These are phyloP conservation scores for Hipposideros armiger DNA, from an alignment of 2,113 vertebrate genomes.

Conservation along the genomic window DNA sequence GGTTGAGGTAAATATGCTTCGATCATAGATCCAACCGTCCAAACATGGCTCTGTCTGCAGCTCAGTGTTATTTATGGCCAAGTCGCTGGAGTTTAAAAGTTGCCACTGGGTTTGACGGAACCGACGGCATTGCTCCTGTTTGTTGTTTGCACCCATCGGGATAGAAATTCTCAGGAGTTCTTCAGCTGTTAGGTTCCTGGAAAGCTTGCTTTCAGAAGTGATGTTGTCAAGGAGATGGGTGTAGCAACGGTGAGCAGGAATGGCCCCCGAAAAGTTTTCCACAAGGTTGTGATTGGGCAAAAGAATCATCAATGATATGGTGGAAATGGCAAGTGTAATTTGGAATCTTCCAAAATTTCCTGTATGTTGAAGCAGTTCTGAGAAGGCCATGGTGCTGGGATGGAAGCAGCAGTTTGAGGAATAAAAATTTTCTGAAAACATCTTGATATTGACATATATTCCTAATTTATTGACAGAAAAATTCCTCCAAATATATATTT, in stretches of 20 bases:
- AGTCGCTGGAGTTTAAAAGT: constrained; percentile 24
- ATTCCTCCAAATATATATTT: background rate
- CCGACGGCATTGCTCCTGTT: constrained; percentile 81
- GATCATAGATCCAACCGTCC: constrained; percentile 90
- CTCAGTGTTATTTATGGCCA: constrained; percentile 16
- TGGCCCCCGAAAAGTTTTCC: constrained; percentile 90
- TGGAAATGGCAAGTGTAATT: constrained; percentile 86
- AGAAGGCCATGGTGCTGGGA: constrained; percentile 88
- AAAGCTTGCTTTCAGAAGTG: background rate
- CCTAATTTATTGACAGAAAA: background rate
- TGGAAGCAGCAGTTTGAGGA: background rate
- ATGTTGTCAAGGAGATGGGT: background rate
- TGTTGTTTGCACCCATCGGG: constrained; percentile 22
- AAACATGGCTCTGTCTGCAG: constrained; percentile 82
- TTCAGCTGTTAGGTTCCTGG: background rate
- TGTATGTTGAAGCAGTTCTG: constrained; percentile 90
- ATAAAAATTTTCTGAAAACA: background rate
- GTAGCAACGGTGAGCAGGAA: constrained; percentile 89
- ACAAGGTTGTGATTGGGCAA: background rate
- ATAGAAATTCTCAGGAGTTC: background rate
- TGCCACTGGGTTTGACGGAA: constrained; percentile 86
- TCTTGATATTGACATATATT: background rate
- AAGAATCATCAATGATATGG: constrained; percentile 86
- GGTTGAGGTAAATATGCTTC: constrained; percentile 83
- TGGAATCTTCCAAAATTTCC: constrained; percentile 92